Conservation (phyloP, 2,113 vertebrate species). For the Azemiops feae region DNA sequence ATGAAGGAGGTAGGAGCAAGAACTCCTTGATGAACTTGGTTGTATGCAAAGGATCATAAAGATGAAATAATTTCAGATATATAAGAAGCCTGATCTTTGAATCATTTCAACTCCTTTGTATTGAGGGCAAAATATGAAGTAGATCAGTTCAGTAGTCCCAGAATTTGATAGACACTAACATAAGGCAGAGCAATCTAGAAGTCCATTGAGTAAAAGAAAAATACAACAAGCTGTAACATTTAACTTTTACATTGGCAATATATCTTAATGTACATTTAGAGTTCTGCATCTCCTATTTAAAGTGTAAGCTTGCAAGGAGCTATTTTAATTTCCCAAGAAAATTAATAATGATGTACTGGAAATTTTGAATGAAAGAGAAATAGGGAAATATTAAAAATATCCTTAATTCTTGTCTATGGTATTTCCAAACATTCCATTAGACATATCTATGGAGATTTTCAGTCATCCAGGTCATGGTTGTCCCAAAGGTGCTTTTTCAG, state of each 20-base stretch:
- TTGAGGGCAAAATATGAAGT: conserved; percentile 52
- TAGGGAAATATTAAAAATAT: background rate
- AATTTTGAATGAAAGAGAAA: background rate
- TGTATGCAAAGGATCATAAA: background rate
- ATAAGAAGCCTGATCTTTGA: background rate
- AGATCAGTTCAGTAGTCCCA: conserved; percentile 22
- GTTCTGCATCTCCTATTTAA: background rate
- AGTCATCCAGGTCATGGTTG: too few species aligned
- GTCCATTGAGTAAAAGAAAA: conserved; percentile 47
- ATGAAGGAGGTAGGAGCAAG: background rate
- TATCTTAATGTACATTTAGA: conserved; percentile 33
- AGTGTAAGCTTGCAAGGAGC: conserved; percentile 21
- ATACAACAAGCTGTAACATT: conserved; percentile 56
- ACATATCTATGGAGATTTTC: too few species aligned
- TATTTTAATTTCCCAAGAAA: conserved; percentile 33
- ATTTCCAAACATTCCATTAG: too few species aligned
- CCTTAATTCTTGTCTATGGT: background rate
- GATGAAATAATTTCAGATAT: background rate
- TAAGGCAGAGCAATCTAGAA: conserved; percentile 44
- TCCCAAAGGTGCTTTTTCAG: too few species aligned
- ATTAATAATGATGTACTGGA: conserved; percentile 9
- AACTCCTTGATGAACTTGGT: background rate
- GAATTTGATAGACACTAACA: conserved; percentile 54
- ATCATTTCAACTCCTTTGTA: conserved; percentile 44
- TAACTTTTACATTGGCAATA: conserved; percentile 25